Percentiles rank a stretch among this genome's conserved stretches.
phyloP scores from a whole-genome alignment of 2,113 vertebrate genomes.

The Sialia sialis region DNA sequence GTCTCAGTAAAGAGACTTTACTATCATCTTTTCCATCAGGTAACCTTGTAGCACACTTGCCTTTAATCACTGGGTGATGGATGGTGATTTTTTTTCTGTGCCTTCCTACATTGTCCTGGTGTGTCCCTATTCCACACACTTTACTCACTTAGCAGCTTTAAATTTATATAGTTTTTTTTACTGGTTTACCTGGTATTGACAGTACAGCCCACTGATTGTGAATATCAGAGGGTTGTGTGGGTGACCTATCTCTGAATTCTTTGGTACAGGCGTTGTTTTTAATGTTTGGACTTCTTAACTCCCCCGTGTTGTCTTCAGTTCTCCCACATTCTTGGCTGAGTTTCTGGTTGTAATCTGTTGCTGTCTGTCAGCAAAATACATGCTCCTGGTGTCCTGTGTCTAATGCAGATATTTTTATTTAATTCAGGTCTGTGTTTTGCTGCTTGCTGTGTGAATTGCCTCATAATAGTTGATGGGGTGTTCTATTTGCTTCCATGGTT shows the following conservation, averaged over 20 bases:
- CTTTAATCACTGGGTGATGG: background rate
- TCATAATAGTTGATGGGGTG: background rate
- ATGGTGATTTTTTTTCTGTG: background rate
- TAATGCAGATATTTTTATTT: background rate
- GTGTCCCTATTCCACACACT: background rate
- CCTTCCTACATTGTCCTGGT: background rate
- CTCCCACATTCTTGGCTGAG: background rate
- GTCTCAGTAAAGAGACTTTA: background rate
- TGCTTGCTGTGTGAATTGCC: background rate
- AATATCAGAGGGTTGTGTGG: background rate
- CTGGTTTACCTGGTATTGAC: background rate
- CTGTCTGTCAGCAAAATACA: constrained; percentile 23
- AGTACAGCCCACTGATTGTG: background rate
- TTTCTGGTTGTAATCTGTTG: background rate
- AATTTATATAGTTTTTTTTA: background rate
- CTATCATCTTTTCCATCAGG: background rate
- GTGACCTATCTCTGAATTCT: background rate
- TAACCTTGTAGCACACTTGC: background rate
- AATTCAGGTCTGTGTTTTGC: background rate
- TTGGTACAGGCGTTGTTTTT: background rate
- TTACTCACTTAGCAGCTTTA: background rate
- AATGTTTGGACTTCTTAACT: background rate
- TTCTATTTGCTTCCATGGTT: background rate
- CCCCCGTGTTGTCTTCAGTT: background rate
- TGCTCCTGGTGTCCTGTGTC: background rate